Evolutionary conservation across 2,113 vertebrate genomes (phyloP).

Genomic region (Prochilodus magdalenae): DNA sequence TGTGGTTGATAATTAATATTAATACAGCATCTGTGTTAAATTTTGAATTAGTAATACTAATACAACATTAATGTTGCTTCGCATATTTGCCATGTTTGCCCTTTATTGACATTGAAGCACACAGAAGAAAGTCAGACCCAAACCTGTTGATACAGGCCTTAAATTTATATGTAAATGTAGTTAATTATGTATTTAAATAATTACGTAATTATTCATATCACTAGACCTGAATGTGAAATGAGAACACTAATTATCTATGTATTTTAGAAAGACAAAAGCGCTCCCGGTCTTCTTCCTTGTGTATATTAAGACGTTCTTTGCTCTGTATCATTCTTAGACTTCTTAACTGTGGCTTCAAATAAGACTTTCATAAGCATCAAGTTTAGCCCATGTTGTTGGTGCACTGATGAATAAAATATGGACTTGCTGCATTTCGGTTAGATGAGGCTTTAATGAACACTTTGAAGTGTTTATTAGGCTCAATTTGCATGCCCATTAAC

Average conservation of each 20-base stretch:
- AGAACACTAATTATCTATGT: not conserved
- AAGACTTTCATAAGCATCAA: not conserved
- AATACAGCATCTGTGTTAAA: no score
- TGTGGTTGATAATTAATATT: no score
- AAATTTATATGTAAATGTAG: not conserved
- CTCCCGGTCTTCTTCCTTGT: not conserved
- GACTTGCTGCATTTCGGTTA: slow-evolving; percentile 39
- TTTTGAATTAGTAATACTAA: not conserved
- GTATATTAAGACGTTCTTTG: no score
- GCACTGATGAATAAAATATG: slow-evolving; percentile 13
- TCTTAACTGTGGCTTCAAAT: not conserved
- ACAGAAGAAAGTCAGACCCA: not conserved
- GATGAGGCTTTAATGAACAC: slow-evolving; percentile 43
- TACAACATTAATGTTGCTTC: no score
- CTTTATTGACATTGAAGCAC: no score
- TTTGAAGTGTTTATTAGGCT: slow-evolving; percentile 49
- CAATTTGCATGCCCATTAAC: slow-evolving; percentile 50
- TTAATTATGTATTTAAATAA: not conserved
- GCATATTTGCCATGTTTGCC: no score
- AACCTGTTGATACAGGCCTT: not conserved
- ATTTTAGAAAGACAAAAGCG: not conserved
- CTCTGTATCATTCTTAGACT: not conserved
- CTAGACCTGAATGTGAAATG: not conserved
- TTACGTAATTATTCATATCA: not conserved
- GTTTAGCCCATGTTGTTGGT: not conserved